phyloP scores from a whole-genome alignment of 92 coral and sea anemone genomes.

The Porites cylindrica region DNA sequence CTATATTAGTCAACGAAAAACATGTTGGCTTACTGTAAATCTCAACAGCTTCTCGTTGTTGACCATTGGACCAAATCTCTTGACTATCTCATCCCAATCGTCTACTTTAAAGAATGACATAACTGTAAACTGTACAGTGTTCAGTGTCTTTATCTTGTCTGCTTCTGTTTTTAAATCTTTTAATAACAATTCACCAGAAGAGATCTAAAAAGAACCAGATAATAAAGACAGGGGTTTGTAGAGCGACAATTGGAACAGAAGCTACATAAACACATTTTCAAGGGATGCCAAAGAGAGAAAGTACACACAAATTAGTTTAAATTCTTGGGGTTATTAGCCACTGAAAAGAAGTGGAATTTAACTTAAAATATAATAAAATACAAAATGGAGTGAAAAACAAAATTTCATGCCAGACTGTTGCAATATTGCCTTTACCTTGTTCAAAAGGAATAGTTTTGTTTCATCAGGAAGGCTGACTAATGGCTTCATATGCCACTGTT shows the following conservation, averaged over 20 bases:
- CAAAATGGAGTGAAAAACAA: background rate
- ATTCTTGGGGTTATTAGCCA: background rate
- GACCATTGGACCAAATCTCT: conserved; percentile 11
- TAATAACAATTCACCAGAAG: conserved; percentile 13
- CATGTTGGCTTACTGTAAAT: conserved; percentile 19
- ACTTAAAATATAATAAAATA: no score
- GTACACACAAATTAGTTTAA: background rate
- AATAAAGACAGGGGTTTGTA: background rate
- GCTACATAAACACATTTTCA: background rate
- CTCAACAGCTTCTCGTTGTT: conserved; percentile 1
- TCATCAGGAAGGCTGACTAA: conserved; percentile 18
- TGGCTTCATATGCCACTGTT: conserved; percentile 20
- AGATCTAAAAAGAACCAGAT: background rate
- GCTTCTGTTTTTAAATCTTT: conserved; percentile 21
- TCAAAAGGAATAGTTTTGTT: background rate
- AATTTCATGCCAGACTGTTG: background rate
- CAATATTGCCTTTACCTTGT: conserved; percentile 10
- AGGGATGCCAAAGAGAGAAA: background rate
- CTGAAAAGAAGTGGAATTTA: conserved; percentile 3
- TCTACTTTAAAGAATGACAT: conserved; percentile 1
- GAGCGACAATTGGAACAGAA: background rate
- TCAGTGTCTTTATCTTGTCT: background rate
- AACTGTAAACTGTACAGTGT: background rate
- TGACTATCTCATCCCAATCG: conserved; percentile 5
- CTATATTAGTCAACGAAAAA: background rate